phyloP scores from a whole-genome alignment of 2,888 invertebrate species.

The Scotopteryx bipunctaria region DNA sequence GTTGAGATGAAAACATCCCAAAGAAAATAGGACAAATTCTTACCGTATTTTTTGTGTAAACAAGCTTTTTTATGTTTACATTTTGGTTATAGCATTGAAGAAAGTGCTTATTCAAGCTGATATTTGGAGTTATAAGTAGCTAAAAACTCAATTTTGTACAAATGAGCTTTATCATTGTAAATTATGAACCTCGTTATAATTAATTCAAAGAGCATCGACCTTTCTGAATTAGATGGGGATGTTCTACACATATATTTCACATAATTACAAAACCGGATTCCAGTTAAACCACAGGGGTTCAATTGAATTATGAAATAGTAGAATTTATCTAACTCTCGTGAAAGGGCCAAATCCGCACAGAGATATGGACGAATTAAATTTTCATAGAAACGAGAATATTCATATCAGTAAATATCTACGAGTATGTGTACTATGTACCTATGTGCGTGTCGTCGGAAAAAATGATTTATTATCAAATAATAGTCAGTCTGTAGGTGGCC shows the following conservation, averaged over 20 bases:
- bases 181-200: background rate
- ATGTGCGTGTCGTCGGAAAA: too few relatives aligned
- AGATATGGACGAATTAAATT: conserved; percentile 17
- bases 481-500: too few relatives aligned
- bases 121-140: too few relatives aligned
- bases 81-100: background rate
- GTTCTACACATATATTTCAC: background rate
- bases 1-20: background rate
- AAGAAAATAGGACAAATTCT: background rate
- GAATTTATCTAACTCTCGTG: conserved; percentile 11
- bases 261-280: conserved; percentile 12
- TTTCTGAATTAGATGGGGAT: background rate
- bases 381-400: conserved; percentile 13
- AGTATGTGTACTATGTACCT: too few relatives aligned
- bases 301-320: conserved; percentile 20
- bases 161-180: too few relatives aligned
- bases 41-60: background rate
- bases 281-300: conserved; percentile 6
- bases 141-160: too few relatives aligned
- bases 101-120: too few relatives aligned
- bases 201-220: background rate
- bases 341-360: conserved; percentile 10
- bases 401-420: too few relatives aligned
- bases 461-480: too few relatives aligned
- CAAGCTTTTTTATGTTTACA: background rate